These are phyloP conservation scores for Ctenoplectra terminalis DNA, from an alignment of 1,140 invertebrate genomes.

Conservation along the genomic window DNA sequence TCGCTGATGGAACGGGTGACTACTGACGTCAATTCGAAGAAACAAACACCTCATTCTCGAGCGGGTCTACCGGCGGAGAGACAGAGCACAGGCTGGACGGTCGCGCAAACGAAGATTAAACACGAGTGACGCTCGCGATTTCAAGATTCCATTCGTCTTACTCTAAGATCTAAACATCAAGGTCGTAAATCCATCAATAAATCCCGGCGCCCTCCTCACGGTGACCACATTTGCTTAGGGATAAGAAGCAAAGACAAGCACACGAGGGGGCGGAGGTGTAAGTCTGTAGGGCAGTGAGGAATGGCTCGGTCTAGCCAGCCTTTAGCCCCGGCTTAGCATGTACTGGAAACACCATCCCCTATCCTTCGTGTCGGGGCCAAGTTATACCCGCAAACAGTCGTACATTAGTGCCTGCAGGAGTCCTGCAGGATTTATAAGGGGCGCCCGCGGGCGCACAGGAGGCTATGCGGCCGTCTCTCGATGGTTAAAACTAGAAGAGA, in stretches of 20 bases:
- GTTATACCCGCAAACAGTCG: conserved; percentile 84
- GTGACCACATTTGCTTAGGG: conserved; percentile 79
- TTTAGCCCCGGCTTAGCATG: conserved; percentile 82
- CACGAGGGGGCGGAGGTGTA: conserved; percentile 69
- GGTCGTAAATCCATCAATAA: conserved; percentile 81
- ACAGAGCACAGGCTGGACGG: not conserved
- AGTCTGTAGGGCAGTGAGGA: conserved; percentile 80
- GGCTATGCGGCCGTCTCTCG: conserved; percentile 70
- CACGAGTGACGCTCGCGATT: conserved; percentile 60
- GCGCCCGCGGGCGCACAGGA: conserved; percentile 72
- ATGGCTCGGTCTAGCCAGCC: conserved; percentile 81
- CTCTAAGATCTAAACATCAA: conserved; percentile 68
- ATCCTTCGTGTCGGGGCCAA: conserved; percentile 82
- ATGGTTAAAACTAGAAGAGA: conserved; percentile 76
- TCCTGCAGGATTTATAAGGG: conserved; percentile 83
- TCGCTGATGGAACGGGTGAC: too few relatives aligned
- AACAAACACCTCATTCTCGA: conserved; percentile 33
- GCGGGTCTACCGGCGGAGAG: not conserved
- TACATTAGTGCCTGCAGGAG: conserved; percentile 82
- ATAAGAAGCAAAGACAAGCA: conserved; percentile 81
- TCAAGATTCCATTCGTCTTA: conserved; percentile 69
- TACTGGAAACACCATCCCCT: conserved; percentile 78
- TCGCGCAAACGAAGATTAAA: conserved; percentile 49
- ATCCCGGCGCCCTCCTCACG: conserved; percentile 72
- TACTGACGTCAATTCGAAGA: conserved; percentile 13